Evolutionary conservation across 2,113 vertebrate species (phyloP).

Genomic region (Psilopsiagon aymara): DNA sequence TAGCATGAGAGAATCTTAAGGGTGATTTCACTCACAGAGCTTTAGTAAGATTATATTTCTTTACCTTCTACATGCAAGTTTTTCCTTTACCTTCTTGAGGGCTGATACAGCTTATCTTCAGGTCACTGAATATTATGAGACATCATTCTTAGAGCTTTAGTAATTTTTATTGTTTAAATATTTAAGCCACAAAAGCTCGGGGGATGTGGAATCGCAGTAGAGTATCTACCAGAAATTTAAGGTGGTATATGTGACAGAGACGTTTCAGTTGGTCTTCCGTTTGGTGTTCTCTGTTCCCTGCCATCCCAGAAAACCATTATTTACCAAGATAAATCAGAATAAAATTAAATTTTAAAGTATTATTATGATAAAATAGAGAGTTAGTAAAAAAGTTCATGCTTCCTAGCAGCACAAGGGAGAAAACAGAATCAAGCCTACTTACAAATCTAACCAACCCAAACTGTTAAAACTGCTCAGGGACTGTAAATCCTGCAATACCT

Average conservation of each 20-base stretch:
- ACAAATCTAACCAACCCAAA: not conserved
- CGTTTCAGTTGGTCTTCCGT: not conserved
- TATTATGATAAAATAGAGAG: not conserved
- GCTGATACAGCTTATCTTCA: slow-evolving; percentile 58
- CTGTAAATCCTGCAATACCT: not conserved
- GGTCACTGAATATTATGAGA: slow-evolving; percentile 62
- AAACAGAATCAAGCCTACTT: not conserved
- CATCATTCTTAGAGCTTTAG: slow-evolving; percentile 56
- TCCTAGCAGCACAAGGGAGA: not conserved
- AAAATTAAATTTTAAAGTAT: not conserved
- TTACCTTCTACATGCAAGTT: slow-evolving; percentile 38
- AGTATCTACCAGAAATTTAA: slow-evolving; percentile 30
- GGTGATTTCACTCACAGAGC: slow-evolving; percentile 66
- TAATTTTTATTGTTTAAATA: slow-evolving; percentile 69
- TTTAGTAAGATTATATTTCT: slow-evolving; percentile 68
- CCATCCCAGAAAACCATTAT: not conserved
- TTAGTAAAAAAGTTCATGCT: not conserved
- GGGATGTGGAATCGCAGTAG: slow-evolving; percentile 10
- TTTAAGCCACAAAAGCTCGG: slow-evolving; percentile 48
- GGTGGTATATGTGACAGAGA: not conserved
- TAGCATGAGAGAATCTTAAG: slow-evolving; percentile 51
- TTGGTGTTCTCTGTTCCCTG: not conserved
- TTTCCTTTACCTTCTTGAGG: slow-evolving; percentile 59
- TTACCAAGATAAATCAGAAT: not conserved
- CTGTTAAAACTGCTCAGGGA: not conserved